phyloP scores from a whole-genome alignment of 2,113 vertebrate species.

The Rhineura floridana region DNA sequence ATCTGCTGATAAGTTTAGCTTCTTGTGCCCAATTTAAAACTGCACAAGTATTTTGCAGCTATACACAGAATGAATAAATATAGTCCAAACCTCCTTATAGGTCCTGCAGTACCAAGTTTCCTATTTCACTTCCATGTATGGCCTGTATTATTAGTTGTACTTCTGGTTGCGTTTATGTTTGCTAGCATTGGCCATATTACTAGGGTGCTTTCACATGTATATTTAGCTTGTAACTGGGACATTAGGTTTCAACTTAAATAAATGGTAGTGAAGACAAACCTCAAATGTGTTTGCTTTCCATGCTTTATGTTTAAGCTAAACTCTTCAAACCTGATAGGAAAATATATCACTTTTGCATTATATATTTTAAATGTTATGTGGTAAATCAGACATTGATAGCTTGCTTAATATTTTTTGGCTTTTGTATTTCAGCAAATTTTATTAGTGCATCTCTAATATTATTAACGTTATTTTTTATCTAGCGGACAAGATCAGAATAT shows the following conservation, averaged over 20 bases:
- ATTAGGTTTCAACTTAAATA: not conserved
- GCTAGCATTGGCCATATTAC: not conserved
- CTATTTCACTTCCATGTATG: not conserved
- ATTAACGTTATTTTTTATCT: not conserved
- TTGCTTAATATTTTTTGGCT: not conserved
- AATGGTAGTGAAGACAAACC: not conserved
- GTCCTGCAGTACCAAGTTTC: not conserved
- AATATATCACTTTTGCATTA: not conserved
- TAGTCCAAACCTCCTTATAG: not conserved
- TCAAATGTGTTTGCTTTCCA: not conserved
- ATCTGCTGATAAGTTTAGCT: not conserved
- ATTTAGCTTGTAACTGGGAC: not conserved
- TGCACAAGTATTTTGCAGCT: conserved; percentile 1
- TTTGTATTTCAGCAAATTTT: not conserved
- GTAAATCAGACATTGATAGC: not conserved
- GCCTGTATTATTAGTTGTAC: not conserved
- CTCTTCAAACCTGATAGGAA: not conserved
- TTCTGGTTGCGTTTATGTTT: not conserved
- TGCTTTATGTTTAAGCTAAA: not conserved
- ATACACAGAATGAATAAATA: not conserved
- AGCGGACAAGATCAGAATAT: not conserved
- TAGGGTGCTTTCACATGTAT: not conserved
- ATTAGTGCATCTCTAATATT: not conserved
- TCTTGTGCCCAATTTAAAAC: not conserved
- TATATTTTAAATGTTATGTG: not conserved